These are phyloP conservation scores for Eupsittula cactorum DNA, from an alignment of 2,113 vertebrate species.

Conservation along the genomic window DNA sequence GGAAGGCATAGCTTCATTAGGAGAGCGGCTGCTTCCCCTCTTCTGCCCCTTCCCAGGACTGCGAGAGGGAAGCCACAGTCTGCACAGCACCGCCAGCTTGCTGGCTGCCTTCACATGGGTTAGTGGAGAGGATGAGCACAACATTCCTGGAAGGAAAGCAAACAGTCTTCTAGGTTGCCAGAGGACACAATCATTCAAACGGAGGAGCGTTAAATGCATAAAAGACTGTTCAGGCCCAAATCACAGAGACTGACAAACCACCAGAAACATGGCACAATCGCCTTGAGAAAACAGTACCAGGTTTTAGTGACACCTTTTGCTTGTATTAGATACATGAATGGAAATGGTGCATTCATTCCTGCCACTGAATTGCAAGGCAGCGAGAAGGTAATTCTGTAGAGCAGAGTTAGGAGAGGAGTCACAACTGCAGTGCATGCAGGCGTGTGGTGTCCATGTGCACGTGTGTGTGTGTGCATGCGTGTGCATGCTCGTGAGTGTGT, in stretches of 20 bases:
- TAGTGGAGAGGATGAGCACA: background rate
- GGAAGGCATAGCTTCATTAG: background rate
- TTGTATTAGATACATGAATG: background rate
- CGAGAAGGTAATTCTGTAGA: background rate
- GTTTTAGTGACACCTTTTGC: conserved; percentile 19
- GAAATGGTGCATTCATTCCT: conserved; percentile 7
- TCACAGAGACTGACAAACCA: conserved; percentile 59
- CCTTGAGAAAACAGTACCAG: background rate
- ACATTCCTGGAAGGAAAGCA: background rate
- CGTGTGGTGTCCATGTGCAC: background rate
- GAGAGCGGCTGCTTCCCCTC: background rate
- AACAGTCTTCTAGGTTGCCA: background rate
- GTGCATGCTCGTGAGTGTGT: fast-evolving
- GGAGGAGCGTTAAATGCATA: background rate
- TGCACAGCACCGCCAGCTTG: background rate
- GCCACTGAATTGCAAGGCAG: conserved; percentile 58
- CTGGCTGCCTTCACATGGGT: fast-evolving
- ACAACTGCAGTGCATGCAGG: conserved; percentile 47
- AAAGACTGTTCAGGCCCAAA: conserved; percentile 34
- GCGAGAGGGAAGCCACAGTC: background rate
- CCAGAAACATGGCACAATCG: background rate
- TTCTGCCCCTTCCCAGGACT: fast-evolving
- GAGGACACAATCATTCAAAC: background rate
- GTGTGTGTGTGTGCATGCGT: background rate
- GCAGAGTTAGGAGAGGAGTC: conserved; percentile 2